phyloP scores from a whole-genome alignment of 2,113 vertebrate genomes.

The Forbesichthys papilliferus region DNA sequence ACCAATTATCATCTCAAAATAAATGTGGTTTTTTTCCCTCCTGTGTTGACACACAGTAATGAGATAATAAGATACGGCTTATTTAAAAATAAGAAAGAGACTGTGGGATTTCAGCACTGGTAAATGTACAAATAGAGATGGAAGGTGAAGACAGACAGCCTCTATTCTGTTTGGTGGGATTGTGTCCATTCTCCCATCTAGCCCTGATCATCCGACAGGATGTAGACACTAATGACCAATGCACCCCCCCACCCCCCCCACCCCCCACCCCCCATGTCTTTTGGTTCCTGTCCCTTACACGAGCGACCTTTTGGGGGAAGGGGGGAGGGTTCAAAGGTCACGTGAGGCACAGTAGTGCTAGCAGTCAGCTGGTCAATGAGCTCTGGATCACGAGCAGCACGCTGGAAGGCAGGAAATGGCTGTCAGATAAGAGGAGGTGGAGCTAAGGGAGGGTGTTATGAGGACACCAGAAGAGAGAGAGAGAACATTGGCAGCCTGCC shows the following conservation, averaged over 20 bases:
- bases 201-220: conserved; percentile 23
- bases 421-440: conserved; percentile 38
- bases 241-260: too few relatives aligned
- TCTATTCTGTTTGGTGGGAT: conserved; percentile 60
- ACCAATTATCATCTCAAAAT: too few relatives aligned
- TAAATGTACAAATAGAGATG: conserved; percentile 5
- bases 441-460: conserved; percentile 45
- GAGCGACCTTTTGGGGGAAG: neutral
- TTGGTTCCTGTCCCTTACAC: conserved; percentile 1
- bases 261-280: neutral
- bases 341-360: conserved; percentile 49
- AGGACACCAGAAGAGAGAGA: conserved; percentile 44
- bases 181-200: conserved; percentile 14
- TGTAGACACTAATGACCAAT: too few relatives aligned
- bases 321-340: conserved; percentile 46
- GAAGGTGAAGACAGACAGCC: conserved; percentile 33
- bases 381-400: too few relatives aligned
- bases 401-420: conserved; percentile 25
- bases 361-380: conserved; percentile 41
- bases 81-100: too few relatives aligned
- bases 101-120: too few relatives aligned
- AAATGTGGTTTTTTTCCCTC: too few relatives aligned
- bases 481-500: neutral
- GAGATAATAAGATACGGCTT: too few relatives aligned
- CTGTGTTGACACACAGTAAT: too few relatives aligned